Base-by-base conservation (phyloP, 2,113 vertebrate species). In the Ia io region DNA sequence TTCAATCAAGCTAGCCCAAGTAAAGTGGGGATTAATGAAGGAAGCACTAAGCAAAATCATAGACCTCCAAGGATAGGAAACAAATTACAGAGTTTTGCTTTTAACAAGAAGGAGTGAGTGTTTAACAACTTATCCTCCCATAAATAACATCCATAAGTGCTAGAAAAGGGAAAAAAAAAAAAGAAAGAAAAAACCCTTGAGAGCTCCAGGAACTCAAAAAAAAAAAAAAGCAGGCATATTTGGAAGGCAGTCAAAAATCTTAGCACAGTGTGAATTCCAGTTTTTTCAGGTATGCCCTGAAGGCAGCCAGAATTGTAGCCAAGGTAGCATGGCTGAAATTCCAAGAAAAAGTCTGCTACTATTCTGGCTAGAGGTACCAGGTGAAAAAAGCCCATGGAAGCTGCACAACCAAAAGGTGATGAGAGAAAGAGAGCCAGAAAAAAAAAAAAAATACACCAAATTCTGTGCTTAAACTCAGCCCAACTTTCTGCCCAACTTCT, bases 31-130 rank as follows among this genome's bases (percentile, higher is more conserved):
- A 86, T 71, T 84, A 90, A 88, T 63, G 25, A 59, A 79, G 53
- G 51, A 91, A 91, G 51, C 9, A 77, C 76, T 61, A 93, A 85
- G 32, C 69, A 91, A 94, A 96, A 96, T 84, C 88, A 88, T 17
- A 91, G 78, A 88, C 42, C 76, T 87, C 70, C 51, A 94, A 88
- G 77, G 77, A 84, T 65, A 94, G 49, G n/a, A 76, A 87, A 77
- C 84, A 88, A 91, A 84, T 30, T 35, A 77, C 7, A 84, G 42
- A 78, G 61, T 91, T 91, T 83, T 88, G 37, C 63, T 90, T 85
- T 93, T 67, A 82, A 83, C 61, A 83, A 77, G 78, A 82, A 90
- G 51, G 16, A 82, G 22, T 56, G 63, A 88, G 47, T 77, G 42
- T 49, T 59, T 67, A 89, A 59, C 6, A 73, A 84, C 30, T 40